A percentile compares a stretch with the other conserved stretches of the same genome.
phyloP scores from a whole-genome alignment of 1,140 invertebrate species.

The Lepidurus couesii region DNA sequence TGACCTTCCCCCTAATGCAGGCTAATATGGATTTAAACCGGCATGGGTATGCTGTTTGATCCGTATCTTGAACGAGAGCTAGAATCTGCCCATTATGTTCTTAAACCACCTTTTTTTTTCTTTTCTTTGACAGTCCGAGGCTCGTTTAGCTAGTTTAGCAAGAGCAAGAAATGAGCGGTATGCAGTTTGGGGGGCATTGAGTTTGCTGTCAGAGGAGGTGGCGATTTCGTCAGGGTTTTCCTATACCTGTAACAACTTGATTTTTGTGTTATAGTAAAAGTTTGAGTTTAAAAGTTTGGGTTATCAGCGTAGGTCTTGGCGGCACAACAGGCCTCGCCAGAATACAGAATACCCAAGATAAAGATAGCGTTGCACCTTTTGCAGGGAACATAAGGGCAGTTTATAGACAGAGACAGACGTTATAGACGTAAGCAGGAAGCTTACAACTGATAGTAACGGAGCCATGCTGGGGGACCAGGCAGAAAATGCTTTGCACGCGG shows the following conservation, averaged over 20 bases:
- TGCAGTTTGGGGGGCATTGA: too few species aligned
- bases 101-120: neutral
- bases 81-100: neutral
- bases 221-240: too few species aligned
- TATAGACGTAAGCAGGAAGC: neutral
- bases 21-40: constrained; percentile 4
- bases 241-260: too few species aligned
- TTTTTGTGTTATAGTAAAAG: too few species aligned
- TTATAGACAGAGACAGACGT: neutral
- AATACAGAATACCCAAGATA: neutral
- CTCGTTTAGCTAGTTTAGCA: too few species aligned
- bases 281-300: too few species aligned
- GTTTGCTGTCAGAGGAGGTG: too few species aligned
- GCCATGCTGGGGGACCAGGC: too few species aligned
- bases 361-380: neutral
- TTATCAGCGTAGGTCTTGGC: neutral
- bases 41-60: neutral
- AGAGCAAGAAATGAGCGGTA: too few species aligned
- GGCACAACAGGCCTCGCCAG: too few species aligned
- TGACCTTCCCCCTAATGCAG: neutral
- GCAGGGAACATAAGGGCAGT: neutral
- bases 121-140: too few species aligned
- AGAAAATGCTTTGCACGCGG: too few species aligned
- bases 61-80: neutral
- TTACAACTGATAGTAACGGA: neutral